Evolutionary conservation across 2,797 vertebrate species (phyloP).

Genomic region (Graptemys geographica): DNA sequence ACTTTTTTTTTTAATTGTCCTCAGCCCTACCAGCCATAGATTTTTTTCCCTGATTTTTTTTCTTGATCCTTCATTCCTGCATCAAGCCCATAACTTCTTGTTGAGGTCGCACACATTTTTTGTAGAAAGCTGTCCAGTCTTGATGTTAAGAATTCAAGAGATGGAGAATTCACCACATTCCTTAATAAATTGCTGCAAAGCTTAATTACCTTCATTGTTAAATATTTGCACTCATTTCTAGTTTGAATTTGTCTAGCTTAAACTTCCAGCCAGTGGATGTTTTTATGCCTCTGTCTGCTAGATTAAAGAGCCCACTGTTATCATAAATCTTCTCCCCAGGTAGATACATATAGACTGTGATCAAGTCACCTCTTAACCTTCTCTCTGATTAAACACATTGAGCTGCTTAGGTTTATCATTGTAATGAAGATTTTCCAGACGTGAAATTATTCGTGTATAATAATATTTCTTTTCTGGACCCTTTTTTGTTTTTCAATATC

Average conservation of each 20-base stretch:
- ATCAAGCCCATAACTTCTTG: too few species aligned
- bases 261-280: not conserved
- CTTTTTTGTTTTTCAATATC: not conserved
- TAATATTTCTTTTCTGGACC: not conserved
- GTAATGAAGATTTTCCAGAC: not conserved
- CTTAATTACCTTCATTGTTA: not conserved
- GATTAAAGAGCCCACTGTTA: not conserved
- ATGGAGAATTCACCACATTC: not conserved
- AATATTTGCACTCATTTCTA: not conserved
- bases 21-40: too few species aligned
- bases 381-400: not conserved
- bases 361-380: not conserved
- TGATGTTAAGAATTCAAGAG: not conserved
- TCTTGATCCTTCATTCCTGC: too few species aligned
- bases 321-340: not conserved
- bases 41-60: too few species aligned
- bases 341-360: not conserved
- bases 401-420: not conserved
- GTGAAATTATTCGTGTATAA: not conserved
- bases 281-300: not conserved
- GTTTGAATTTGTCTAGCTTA: not conserved
- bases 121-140: accelerated
- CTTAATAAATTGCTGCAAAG: not conserved
- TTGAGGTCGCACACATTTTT: not conserved
- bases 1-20: too few species aligned